Base-by-base conservation (phyloP, 2,113 vertebrate species). In the Zosterops hypoxanthus region DNA sequence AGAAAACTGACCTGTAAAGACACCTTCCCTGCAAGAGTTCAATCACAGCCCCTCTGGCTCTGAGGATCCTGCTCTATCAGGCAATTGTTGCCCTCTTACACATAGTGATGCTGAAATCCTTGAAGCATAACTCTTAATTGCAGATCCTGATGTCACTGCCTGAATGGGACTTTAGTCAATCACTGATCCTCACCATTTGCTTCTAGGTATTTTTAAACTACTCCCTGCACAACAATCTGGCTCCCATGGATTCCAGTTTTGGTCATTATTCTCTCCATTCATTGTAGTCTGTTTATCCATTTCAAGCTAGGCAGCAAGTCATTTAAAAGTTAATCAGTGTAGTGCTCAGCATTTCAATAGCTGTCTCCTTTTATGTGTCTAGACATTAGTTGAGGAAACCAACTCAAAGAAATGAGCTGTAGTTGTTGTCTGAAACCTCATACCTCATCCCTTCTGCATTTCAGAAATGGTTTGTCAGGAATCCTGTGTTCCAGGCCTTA, bases 261-360 rank as follows among this genome's bases (percentile, higher is more conserved):
- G 55, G 53, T 65, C 78, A 90, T 94, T 96, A 90, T 97, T 93
- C 82, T 82, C 82, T 61, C 50, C 63, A 92, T 90, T 94, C 95
- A 95, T 50, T 88, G 88, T 22, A 92, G 79, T 26, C 88, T 96
- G 71, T 93, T 96, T 95, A 96, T 92, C 85, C 85, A 85, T 88
- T 71, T 72, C 78, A 95, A 93, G 53, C 82, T 93, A 97, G 59
- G 94, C 92, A 93, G 92, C 88, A 86, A 97, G 95, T 94, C 17
- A 96, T 97, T 97, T 97, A 96, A 97, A 97, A 97, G 96, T 96
- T 97, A 97, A 96, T 97, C 94, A 96, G 88, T 50, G 85, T 20
- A 76, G 82, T 90, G 90, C 88, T 93, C 95, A 94, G 96, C 96
- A 97, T 97, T 96, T 96, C 92, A 97, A 96, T 97, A 87, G 92